A percentile compares a stretch with the other conserved stretches of the same genome.
Evolutionary conservation across 2,888 invertebrate species (phyloP).

Genomic region (Lasioglossum lativentre): DNA sequence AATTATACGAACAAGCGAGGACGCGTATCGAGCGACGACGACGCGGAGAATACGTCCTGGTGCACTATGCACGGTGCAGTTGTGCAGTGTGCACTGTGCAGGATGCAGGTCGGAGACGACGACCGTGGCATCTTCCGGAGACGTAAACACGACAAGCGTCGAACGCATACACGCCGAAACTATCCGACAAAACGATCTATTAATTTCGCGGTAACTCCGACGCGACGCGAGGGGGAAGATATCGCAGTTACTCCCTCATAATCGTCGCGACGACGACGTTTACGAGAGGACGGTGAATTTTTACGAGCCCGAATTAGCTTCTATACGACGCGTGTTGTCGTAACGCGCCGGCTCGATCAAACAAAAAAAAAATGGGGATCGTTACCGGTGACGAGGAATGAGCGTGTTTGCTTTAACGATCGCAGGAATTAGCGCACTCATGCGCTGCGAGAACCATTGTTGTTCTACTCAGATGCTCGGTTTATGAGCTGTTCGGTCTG

Average conservation of each 20-base stretch:
- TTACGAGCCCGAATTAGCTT: constrained; percentile 15
- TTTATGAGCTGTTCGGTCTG: neutral
- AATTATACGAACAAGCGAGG: constrained; percentile 33
- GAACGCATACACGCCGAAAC: neutral
- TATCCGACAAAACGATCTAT: constrained; percentile 36
- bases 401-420: constrained; percentile 6
- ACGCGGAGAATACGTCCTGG: neutral
- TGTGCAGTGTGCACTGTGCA: neutral
- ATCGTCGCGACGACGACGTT: neutral
- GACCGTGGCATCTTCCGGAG: constrained; percentile 17
- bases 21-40: constrained; percentile 28
- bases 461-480: neutral
- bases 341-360: neutral
- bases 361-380: neutral
- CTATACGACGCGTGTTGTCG: neutral
- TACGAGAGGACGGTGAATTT: neutral
- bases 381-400: neutral
- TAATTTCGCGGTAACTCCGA: constrained; percentile 28
- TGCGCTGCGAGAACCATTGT: neutral
- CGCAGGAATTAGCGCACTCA: neutral
- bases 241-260: neutral
- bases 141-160: constrained; percentile 24
- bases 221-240: neutral
- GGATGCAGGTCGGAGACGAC: neutral
- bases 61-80: neutral